Conservation (phyloP, 2,888 invertebrate species). For the Troides helena region DNA sequence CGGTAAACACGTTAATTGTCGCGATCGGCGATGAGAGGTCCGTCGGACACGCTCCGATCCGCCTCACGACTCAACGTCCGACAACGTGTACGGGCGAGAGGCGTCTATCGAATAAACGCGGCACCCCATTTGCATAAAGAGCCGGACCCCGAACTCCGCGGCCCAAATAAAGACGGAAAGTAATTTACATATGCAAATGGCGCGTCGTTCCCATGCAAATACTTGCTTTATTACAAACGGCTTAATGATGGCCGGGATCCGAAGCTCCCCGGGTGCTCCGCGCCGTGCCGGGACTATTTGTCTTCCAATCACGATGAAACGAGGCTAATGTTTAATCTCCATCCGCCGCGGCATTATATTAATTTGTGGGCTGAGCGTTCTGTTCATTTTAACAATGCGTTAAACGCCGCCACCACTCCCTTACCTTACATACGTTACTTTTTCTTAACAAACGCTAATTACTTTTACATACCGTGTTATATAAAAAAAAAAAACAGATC, state of each 20-base stretch:
- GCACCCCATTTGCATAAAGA: conserved; percentile 64
- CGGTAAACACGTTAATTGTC: conserved; percentile 50
- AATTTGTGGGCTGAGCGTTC: conserved; percentile 28
- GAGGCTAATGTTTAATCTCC: conserved; percentile 45
- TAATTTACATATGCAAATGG: conserved; percentile 78
- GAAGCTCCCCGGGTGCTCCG: conserved; percentile 51
- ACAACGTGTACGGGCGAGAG: conserved; percentile 36
- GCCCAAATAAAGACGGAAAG: conserved; percentile 73
- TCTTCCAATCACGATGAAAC: conserved; percentile 46
- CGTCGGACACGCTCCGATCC: conserved; percentile 39
- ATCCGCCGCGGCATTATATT: conserved; percentile 32
- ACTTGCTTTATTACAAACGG: conserved; percentile 72
- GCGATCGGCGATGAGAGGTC: conserved; percentile 42
- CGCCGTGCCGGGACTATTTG: conserved; percentile 47
- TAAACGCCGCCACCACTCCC: background rate
- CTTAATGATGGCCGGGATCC: conserved; percentile 69
- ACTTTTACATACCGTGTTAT: background rate
- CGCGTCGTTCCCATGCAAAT: conserved; percentile 74
- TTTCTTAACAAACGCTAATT: background rate
- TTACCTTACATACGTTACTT: background rate
- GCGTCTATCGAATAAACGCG: conserved; percentile 36
- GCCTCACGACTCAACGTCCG: conserved; percentile 42
- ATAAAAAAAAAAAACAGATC: background rate
- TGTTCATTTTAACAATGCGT: background rate
- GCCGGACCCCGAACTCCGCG: conserved; percentile 63